These are phyloP conservation scores for Idris sp. DNA, from an alignment of 1,140 invertebrate species.

Conservation along the genomic window DNA sequence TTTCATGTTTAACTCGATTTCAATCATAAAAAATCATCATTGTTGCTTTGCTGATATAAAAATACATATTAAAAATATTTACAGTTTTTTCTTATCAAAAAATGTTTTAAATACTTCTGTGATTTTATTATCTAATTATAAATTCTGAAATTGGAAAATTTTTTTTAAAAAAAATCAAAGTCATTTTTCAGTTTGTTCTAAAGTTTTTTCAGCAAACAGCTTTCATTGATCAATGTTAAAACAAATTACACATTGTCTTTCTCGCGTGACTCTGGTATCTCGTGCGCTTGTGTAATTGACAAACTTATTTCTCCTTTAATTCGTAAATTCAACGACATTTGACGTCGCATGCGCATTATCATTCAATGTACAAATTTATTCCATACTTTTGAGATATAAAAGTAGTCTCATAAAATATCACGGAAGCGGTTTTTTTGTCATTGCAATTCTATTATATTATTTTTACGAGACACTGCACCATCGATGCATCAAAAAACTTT, in stretches of 20 bases:
- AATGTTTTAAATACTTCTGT: no score
- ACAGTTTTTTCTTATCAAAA: no score
- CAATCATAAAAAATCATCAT: no score
- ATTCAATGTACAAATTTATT: conserved; percentile 46
- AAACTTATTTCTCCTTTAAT: conserved; percentile 46
- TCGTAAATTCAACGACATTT: conserved; percentile 55
- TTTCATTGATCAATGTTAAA: no score
- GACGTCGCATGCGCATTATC: conserved; percentile 46
- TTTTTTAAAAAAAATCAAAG: no score
- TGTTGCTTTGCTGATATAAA: no score
- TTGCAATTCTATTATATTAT: conserved; percentile 10
- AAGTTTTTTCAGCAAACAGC: no score
- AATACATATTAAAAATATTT: no score
- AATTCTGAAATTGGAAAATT: no score
- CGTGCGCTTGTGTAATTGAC: conserved; percentile 35
- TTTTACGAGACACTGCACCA: conserved; percentile 1
- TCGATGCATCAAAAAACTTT: conserved; percentile 41
- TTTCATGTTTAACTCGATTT: no score
- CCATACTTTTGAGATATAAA: conserved; percentile 32
- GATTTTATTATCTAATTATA: no score
- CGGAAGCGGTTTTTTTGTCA: conserved; percentile 24
- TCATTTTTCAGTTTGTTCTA: no score
- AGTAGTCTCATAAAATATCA: conserved; percentile 36
- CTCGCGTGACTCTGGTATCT: conserved; percentile 42
- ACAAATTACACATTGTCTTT: conserved; percentile 20